Evolutionary conservation across 2,113 vertebrate species (phyloP).

Genomic region (Furnarius figulus): DNA sequence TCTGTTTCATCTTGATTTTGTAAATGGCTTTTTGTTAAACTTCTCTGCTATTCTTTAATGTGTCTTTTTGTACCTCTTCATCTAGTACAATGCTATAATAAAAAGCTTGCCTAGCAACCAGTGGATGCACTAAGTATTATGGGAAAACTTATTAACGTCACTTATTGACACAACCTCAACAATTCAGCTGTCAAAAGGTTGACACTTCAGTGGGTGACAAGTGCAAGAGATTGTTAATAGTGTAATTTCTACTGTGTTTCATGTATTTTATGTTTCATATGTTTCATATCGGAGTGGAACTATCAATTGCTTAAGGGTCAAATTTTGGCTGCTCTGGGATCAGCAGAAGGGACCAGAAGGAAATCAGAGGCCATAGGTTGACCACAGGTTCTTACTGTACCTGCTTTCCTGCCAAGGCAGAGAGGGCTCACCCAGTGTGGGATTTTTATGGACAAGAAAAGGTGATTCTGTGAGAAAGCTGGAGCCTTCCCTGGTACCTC

Average conservation of each 20-base stretch:
- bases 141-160: not conserved
- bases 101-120: slow-evolving; percentile 35
- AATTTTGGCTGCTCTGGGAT: not conserved
- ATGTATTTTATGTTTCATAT: not conserved
- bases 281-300: not conserved
- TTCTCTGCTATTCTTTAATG: not conserved
- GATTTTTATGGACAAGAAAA: not conserved
- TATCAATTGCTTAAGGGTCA: not conserved
- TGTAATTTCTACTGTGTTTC: not conserved
- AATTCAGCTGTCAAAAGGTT: slow-evolving; percentile 18
- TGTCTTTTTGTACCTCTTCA: not conserved
- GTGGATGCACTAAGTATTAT: not conserved
- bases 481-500: not conserved
- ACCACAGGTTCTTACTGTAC: not conserved
- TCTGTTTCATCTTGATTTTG: not conserved
- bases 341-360: not conserved
- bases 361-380: not conserved
- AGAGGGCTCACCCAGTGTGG: not conserved
- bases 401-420: not conserved
- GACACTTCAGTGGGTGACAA: not conserved
- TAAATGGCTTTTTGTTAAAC: slow-evolving; percentile 14
- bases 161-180: slow-evolving; percentile 21
- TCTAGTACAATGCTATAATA: not conserved
- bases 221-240: slow-evolving; percentile 1
- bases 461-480: not conserved